These are phyloP conservation scores for Trichomalopsis sarcophagae DNA, from an alignment of 1,140 invertebrate genomes.

Conservation along the genomic window DNA sequence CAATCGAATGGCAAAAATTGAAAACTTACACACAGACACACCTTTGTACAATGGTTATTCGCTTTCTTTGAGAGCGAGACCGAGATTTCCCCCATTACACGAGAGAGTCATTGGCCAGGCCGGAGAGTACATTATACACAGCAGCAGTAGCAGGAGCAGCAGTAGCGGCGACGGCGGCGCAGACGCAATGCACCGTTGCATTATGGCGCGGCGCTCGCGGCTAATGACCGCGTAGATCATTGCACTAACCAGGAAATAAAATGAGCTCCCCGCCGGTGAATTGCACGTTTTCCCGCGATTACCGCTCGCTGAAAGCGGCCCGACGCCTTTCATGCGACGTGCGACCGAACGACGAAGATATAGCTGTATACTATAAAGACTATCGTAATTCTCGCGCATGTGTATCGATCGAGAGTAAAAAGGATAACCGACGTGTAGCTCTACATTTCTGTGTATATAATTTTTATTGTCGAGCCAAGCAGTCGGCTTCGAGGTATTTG, in stretches of 20 bases:
- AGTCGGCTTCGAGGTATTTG: neutral
- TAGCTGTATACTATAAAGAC: neutral
- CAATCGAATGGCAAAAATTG: no score
- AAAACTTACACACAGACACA: no score
- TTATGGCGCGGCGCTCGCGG: conserved; percentile 45
- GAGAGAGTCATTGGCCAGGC: conserved; percentile 36
- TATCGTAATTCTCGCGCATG: neutral
- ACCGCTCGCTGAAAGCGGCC: conserved; percentile 60
- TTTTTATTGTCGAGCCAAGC: conserved; percentile 26
- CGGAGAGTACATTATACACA: no score
- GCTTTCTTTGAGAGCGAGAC: conserved; percentile 37
- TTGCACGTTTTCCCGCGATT: conserved; percentile 70
- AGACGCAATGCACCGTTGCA: conserved; percentile 42
- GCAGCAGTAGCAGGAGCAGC: neutral
- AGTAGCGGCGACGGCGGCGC: neutral
- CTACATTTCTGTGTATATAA: neutral
- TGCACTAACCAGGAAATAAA: conserved; percentile 71
- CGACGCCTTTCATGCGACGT: conserved; percentile 18
- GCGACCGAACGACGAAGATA: neutral
- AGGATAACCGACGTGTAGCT: neutral
- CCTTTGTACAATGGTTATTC: neutral
- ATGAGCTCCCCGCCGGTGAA: conserved; percentile 61
- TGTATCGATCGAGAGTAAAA: conserved; percentile 26
- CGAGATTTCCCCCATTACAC: conserved; percentile 3
- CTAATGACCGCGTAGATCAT: conserved; percentile 67